A percentile compares a stretch with the other conserved stretches of the same genome.
Conservation (phyloP, 2,113 vertebrate genomes). For the Bostrychus sinensis region DNA sequence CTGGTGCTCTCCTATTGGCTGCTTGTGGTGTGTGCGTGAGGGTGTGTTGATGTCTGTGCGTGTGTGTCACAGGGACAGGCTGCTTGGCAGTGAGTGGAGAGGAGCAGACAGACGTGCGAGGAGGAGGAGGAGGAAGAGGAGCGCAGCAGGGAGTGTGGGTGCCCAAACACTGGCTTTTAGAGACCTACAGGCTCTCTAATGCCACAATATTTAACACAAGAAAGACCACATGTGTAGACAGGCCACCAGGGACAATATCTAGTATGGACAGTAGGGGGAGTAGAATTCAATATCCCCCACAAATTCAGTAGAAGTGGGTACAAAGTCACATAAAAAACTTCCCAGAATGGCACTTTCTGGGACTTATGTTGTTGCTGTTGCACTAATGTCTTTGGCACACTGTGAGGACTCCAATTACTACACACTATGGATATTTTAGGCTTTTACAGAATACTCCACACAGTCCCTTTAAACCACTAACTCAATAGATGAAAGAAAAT, state of each 20-base stretch:
- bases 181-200: conserved; percentile 59
- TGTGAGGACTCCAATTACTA: background rate
- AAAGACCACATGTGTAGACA: conserved; percentile 26
- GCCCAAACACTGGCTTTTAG: conserved; percentile 62
- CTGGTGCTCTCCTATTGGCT: conserved; percentile 79
- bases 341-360: background rate
- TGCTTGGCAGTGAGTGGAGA: conserved; percentile 70
- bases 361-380: background rate
- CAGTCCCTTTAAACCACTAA: conserved; percentile 29
- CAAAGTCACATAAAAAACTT: background rate
- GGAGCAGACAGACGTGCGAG: conserved; percentile 73
- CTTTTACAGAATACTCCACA: conserved; percentile 25
- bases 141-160: conserved; percentile 63
- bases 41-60: conserved; percentile 25
- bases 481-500: background rate
- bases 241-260: background rate
- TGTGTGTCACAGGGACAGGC: conserved; percentile 62
- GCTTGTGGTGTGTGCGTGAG: conserved; percentile 33
- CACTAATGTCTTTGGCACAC: no score
- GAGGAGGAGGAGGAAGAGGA: conserved; percentile 53
- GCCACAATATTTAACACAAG: conserved; percentile 64
- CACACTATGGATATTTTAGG: conserved; percentile 9
- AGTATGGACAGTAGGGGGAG: background rate
- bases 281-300: background rate
- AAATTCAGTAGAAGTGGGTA: no score